Conservation (phyloP, 2,797 vertebrate genomes). For the Sebastolobus altivelis region DNA sequence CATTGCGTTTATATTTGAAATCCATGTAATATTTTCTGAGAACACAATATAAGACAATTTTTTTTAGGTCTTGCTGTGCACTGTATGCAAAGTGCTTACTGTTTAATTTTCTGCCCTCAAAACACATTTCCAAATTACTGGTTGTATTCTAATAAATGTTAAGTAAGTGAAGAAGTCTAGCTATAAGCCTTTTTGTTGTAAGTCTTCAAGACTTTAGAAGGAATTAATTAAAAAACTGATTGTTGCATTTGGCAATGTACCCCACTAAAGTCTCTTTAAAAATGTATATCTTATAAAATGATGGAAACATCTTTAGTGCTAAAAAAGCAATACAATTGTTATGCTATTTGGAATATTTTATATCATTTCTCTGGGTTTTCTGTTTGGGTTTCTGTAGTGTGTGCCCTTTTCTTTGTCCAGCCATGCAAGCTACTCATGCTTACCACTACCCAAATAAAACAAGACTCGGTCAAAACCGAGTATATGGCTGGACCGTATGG, state of each 20-base stretch:
- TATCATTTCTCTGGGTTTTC: background rate
- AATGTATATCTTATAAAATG: background rate
- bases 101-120: background rate
- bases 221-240: background rate
- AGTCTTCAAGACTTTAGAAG: background rate
- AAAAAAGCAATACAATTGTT: background rate
- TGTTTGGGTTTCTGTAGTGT: background rate
- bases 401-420: background rate
- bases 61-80: background rate
- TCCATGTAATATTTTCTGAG: background rate
- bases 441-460: background rate
- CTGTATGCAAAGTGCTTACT: background rate
- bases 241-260: background rate
- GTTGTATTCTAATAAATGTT: conserved; percentile 2
- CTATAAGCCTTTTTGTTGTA: background rate
- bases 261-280: background rate
- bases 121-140: background rate
- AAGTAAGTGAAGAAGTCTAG: background rate
- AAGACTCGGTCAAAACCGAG: too few species aligned
- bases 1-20: background rate
- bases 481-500: too few species aligned
- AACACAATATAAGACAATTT: background rate
- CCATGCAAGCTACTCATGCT: background rate
- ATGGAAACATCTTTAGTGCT: background rate
- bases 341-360: too few species aligned